Evolutionary conservation across 2,113 vertebrate species (phyloP).

Genomic region (Dermatemys mawii): DNA sequence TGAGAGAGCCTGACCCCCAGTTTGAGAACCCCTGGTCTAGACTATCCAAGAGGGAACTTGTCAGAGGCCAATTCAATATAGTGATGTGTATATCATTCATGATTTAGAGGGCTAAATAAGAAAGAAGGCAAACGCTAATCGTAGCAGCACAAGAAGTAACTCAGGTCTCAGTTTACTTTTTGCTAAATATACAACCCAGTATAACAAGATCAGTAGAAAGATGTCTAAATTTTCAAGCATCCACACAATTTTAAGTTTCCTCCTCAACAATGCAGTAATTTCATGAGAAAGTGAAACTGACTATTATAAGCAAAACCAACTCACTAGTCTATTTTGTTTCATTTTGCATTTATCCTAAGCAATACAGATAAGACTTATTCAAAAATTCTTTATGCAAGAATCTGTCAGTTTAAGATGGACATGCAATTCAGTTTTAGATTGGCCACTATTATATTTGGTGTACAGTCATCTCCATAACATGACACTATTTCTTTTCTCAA

Average conservation of each 20-base stretch:
- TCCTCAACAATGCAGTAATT: background rate
- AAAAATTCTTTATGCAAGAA: background rate
- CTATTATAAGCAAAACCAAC: background rate
- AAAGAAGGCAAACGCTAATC: background rate
- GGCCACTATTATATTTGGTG: background rate
- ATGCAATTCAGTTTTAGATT: background rate
- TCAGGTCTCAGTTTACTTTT: background rate
- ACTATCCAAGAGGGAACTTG: background rate
- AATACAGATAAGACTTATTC: background rate
- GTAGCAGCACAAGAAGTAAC: background rate
- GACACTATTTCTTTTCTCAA: accelerated
- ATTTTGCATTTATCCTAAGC: background rate
- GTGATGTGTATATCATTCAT: background rate
- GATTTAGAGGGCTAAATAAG: conserved; percentile 17
- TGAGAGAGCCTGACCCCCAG: too few relatives aligned
- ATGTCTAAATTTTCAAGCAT: background rate
- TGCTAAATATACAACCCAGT: background rate
- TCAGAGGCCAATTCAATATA: background rate
- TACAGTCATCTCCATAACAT: accelerated
- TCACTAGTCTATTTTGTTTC: background rate
- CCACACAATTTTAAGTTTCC: background rate
- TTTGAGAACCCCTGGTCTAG: too few relatives aligned
- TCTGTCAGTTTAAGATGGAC: background rate
- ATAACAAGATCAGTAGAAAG: background rate
- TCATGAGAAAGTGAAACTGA: background rate